These are phyloP conservation scores for Drosophila lini DNA, from an alignment of 1,140 invertebrate genomes.

Conservation along the genomic window DNA sequence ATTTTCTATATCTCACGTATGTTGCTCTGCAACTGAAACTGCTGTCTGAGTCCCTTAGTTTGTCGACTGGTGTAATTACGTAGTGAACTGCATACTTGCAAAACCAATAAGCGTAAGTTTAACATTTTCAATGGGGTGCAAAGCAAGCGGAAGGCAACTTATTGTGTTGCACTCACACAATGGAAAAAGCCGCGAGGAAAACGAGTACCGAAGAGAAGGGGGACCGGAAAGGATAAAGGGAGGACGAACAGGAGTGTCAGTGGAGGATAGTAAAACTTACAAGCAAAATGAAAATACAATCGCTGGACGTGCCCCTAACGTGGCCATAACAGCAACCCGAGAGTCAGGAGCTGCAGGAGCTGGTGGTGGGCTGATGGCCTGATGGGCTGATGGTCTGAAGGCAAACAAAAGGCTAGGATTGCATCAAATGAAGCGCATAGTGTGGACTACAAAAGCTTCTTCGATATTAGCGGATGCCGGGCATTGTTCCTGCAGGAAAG, in stretches of 20 bases:
- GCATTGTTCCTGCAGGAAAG: slow-evolving; percentile 16
- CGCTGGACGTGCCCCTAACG: slow-evolving; percentile 44
- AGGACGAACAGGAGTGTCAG: slow-evolving; percentile 10
- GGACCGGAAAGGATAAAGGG: not conserved
- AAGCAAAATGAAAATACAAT: slow-evolving; percentile 65
- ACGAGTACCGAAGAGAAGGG: slow-evolving; percentile 19
- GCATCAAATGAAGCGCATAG: slow-evolving; percentile 67
- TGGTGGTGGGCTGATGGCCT: not conserved
- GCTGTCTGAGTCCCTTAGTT: not conserved
- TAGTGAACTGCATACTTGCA: slow-evolving; percentile 45
- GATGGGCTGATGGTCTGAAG: slow-evolving; percentile 6
- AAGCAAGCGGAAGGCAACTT: slow-evolving; percentile 34
- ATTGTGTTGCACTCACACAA: slow-evolving; percentile 36
- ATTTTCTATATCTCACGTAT: not conserved
- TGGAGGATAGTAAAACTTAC: slow-evolving; percentile 59
- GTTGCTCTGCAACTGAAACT: not conserved
- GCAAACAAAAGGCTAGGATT: slow-evolving; percentile 70
- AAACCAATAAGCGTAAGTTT: slow-evolving; percentile 63
- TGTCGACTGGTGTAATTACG: slow-evolving; percentile 53
- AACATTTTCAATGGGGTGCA: slow-evolving; percentile 54
- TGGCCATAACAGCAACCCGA: slow-evolving; percentile 34
- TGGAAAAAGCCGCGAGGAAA: slow-evolving; percentile 34
- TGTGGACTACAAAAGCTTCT: slow-evolving; percentile 49
- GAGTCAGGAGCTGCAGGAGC: slow-evolving; percentile 1
- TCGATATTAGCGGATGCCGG: slow-evolving; percentile 46